Percentiles rank a stretch among this genome's conserved stretches.
These are phyloP conservation scores for Gymnoscopelus braueri DNA, from an alignment of 2,797 vertebrate genomes.

Conservation along the genomic window DNA sequence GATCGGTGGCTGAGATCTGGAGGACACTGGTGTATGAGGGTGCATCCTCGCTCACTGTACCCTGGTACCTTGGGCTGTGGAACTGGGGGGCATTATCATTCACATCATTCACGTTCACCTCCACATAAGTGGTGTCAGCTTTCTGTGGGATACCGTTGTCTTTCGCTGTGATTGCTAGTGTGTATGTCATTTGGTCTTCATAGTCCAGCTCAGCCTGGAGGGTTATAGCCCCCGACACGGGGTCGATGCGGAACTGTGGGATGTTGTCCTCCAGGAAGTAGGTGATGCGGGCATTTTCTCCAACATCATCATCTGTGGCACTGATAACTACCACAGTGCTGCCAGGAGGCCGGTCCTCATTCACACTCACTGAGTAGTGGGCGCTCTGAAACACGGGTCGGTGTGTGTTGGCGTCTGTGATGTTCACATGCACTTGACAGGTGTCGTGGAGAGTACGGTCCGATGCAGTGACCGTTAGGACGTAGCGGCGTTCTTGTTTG, in stretches of 20 bases:
- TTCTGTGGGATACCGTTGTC: constrained; percentile 99
- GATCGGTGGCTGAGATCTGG: constrained; percentile 96
- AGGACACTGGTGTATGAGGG: constrained; percentile 97
- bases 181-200: constrained; percentile 98
- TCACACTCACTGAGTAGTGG: constrained; percentile 95
- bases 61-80: constrained; percentile 93
- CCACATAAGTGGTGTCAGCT: constrained; percentile 96
- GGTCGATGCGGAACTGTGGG: constrained; percentile 95
- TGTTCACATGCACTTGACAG: constrained; percentile 96
- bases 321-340: constrained; percentile 97
- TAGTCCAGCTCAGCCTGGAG: constrained; percentile 94
- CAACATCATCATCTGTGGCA: constrained; percentile 95
- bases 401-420: constrained; percentile 97
- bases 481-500: constrained; percentile 96
- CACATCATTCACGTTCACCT: constrained; percentile 96
- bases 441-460: constrained; percentile 96
- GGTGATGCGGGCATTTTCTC: constrained; percentile 95
- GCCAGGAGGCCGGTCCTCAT: constrained; percentile 92
- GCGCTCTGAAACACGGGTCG: constrained; percentile 96
- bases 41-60: constrained; percentile 93
- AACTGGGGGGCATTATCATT: constrained; percentile 98
- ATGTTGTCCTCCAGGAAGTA: constrained; percentile 96
- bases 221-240: constrained; percentile 92
- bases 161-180: constrained; percentile 94
- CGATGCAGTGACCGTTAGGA: constrained; percentile 94